Base-by-base conservation (phyloP, 2,888 invertebrate genomes). In the Hyalella azteca region DNA sequence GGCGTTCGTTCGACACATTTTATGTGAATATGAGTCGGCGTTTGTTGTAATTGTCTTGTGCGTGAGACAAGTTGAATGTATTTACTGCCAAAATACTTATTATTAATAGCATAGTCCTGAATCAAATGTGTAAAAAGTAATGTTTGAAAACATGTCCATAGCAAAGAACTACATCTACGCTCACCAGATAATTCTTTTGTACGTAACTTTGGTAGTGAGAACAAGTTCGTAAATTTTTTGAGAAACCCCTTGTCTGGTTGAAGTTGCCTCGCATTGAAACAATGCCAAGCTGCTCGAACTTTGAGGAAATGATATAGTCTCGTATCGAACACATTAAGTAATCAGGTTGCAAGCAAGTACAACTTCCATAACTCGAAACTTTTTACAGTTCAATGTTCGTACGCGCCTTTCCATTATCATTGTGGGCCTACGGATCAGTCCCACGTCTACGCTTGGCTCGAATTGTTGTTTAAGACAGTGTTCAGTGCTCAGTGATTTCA, bases 41-140 rank as follows among this genome's bases (percentile, higher is more conserved):
- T 66, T 66, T 66, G 66, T 66, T 66, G 66, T 66, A 66, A 36
- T 66, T 66, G 66, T 66, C 66, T 66, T n/a, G 36, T 66, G 36
- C 36, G 36, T 66, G 36, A 66, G 66, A 66, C 66, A 66, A 66
- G 36, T 29, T 66, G 66, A 32, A 39, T 66, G 66, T 66, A 66
- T 66, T 66, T 66, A 66, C 66, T 66, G 66, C 66, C 66, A 66
- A 66, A 66, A 66, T 66, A 66, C 66, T 36, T 66, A 66, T n/a
- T n/a, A n/a, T 66, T 66, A 66, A 66, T 66, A 66, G 66, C 36
- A 36, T 66, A 66, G 66, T 66, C 66, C 36, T 36, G 66, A 66
- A 66, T 66, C 66, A 66, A 66, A 66, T 66, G 66, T 66, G 66
- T 66, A 66, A 66, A 66, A 66, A 66, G 66, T 36, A 36, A 32